Base-by-base conservation (phyloP, 2,113 vertebrate genomes). In the Sclerurus mexicanus region DNA sequence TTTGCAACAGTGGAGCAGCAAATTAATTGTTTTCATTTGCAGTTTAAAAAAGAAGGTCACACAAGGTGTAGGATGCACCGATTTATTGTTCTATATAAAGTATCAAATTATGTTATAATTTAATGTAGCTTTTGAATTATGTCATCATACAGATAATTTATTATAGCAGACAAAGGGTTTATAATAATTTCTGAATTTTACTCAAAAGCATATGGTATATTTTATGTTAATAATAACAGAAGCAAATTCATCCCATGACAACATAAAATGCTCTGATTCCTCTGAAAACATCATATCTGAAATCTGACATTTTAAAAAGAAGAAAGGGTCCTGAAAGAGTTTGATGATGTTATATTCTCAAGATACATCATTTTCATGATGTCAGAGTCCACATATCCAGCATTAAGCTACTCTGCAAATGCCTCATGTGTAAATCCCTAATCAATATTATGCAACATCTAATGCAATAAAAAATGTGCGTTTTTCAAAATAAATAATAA, bases 21-120 rank as follows among this genome's bases (percentile, higher is more conserved):
- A 96, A 96, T 96, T 91, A 85, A 89, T 84, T 97, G 75, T 95
- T 96, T 94, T 96, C 90, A 95, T 91, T 93, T 86, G 85, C 93
- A 93, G 91, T 90, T 95, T 85, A 83, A 95, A 95, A 95, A 20
- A 94, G 89, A 95, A 94, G 82, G 92, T 96, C 93, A 95, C 86
- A 96, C n/a, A 64, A 92, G 66, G 66, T 90, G 76, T 68, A 79
- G 23, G 12, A 87, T 87, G 77, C 53, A 53, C 40, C 91, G 56
- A 93, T 94, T 93, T 87, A 95, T 87, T 94, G 86, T 90, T 97
- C 73, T 94, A 60, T 52, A 71, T 50, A 77, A 83, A 94, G 19
- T 84, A 90, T 35, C 78, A 85, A 94, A 96, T 85, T 90, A 91
- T 75, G 76, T 88, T 90, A 93, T 62, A 83, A 94, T 92, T 92